These are phyloP conservation scores for Nematopogon swammerdamellus DNA, from an alignment of 2,888 invertebrate species.

Conservation along the genomic window DNA sequence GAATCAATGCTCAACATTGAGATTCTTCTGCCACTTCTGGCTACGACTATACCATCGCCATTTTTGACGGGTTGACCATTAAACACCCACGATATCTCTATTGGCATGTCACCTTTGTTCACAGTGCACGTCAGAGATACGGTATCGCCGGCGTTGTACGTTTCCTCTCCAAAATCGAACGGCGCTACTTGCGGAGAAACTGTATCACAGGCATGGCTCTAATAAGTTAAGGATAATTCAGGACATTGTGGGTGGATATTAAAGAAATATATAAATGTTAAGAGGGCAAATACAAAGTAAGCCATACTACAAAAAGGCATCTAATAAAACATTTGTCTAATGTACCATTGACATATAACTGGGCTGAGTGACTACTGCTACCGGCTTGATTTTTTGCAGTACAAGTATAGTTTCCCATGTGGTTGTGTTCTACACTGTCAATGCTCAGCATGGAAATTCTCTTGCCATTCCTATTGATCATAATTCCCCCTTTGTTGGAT, in stretches of 20 bases:
- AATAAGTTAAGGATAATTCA: too few relatives aligned
- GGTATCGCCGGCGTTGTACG: conserved; percentile 59
- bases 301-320: too few relatives aligned
- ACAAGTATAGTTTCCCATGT: conserved; percentile 63
- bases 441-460: conserved; percentile 67
- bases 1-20: conserved; percentile 53
- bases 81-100: conserved; percentile 64
- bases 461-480: conserved; percentile 59
- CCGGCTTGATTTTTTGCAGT: conserved; percentile 65
- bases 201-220: too few relatives aligned
- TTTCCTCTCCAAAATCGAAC: conserved; percentile 60
- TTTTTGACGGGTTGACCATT: conserved; percentile 24
- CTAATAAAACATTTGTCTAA: conserved; percentile 5
- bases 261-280: too few relatives aligned
- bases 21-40: conserved; percentile 42
- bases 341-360: conserved; percentile 68
- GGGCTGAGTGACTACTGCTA: conserved; percentile 58
- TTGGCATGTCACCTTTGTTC: conserved; percentile 66
- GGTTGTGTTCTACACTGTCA: conserved; percentile 56
- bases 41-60: conserved; percentile 43
- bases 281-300: too few relatives aligned
- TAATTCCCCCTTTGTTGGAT: conserved; percentile 52
- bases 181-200: conserved; percentile 62
- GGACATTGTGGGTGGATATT: too few relatives aligned
- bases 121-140: conserved; percentile 64